Evolutionary conservation across 2,113 vertebrate genomes (phyloP).

Genomic region (Pterophyllum scalare): DNA sequence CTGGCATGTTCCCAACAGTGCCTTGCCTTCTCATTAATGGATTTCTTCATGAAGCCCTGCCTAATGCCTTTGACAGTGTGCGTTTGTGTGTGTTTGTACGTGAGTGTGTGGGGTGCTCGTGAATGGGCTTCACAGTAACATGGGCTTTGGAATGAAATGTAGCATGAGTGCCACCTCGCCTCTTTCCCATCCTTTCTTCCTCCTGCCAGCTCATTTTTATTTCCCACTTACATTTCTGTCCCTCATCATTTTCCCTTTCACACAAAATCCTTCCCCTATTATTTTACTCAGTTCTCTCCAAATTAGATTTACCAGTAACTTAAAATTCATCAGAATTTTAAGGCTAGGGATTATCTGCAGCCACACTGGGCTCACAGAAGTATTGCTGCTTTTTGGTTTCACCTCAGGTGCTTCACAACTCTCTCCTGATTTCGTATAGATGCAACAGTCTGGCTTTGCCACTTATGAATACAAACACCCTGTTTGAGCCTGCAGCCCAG

Average conservation of each 20-base stretch:
- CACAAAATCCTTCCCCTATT: background rate
- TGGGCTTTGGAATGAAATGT: conserved; percentile 55
- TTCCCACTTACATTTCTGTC: conserved; percentile 1
- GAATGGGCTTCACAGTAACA: conserved; percentile 53
- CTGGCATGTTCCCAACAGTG: conserved; percentile 44
- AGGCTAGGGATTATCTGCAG: conserved; percentile 8
- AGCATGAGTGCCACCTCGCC: conserved; percentile 35
- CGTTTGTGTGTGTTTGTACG: background rate
- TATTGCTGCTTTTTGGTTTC: conserved; percentile 10
- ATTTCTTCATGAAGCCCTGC: conserved; percentile 52
- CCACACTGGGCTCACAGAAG: conserved; percentile 25
- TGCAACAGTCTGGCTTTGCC: background rate
- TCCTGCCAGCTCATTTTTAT: conserved; percentile 19
- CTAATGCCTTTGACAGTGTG: conserved; percentile 14
- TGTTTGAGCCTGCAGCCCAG: background rate
- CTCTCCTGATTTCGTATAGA: background rate
- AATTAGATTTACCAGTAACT: conserved; percentile 16
- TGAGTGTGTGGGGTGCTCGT: background rate
- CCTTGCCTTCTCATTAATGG: conserved; percentile 61
- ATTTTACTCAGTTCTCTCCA: conserved; percentile 17
- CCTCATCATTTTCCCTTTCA: background rate
- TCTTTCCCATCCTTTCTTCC: conserved; percentile 15
- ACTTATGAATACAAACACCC: conserved; percentile 12
- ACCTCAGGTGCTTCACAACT: conserved; percentile 10
- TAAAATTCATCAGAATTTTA: conserved; percentile 3